Evolutionary conservation across 2,888 invertebrate genomes (phyloP), one percentile per base, ranked within the genome.

Genomic region (Tenthredo scrophulariae): DNA sequence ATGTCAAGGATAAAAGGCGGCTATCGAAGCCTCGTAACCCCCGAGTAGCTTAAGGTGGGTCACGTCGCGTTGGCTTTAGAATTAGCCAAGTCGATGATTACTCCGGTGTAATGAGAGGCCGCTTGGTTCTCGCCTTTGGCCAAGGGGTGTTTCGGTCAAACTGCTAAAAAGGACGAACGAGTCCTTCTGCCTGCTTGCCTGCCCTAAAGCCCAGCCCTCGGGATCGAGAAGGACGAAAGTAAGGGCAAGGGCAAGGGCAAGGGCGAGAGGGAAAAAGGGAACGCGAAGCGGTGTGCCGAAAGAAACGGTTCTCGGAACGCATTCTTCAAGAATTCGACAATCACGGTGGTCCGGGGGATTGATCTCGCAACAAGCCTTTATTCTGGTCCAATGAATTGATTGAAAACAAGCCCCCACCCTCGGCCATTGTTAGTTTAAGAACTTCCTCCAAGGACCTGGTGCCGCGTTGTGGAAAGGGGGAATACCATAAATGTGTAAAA

Each of bases 1-100:
- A 87, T 84, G 86, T 85, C 89, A 88, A 84, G 89, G 88, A 89
- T 89, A 86, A 88, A 89, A 87, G 88, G 86, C 79, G 72, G 50
- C 85, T 74, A 80, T 87, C 86, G 84, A 84, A 29, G 15, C 40
- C 33, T 77, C 80, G 80, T 62, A 77, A 80, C 80, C 62, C 80
- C 46, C 15, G 50, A 50, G 67, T 83, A 85, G 86, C 86, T 87
- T 58, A 86, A 87, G 75, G 85, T 84, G 86, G 85, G 85, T 86
- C 84, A 86, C 85, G 85, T 86, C 84, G 85, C 85, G 84, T 83
- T 87, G 82, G 85, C 87, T 85, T 43, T 83, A 67, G 83, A 83
- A 89, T 89, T 89, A 89, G 89, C 85, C 88, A 89, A 89, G 87
- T 86, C 83, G 70, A 83, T 67, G 83, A 83, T 83, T 83, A 67